A percentile compares a stretch with the other conserved stretches of the same genome.
Conservation (phyloP, 2,888 invertebrate genomes). For the Zaprionus lineosus region DNA sequence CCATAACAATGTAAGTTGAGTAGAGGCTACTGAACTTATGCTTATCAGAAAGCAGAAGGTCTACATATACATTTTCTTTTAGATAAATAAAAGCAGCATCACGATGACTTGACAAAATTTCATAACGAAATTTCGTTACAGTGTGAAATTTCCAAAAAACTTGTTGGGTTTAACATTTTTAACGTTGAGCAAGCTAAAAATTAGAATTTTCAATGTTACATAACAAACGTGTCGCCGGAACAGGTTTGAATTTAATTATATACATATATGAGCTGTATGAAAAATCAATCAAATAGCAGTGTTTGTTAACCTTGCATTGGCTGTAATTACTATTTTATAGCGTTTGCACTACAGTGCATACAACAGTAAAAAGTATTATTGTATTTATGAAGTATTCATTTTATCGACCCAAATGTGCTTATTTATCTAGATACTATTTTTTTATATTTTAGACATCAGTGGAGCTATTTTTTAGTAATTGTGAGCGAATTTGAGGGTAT, state of each 20-base stretch:
- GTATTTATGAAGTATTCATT: too few species aligned
- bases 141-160: background rate
- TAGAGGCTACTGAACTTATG: slow-evolving; percentile 37
- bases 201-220: slow-evolving; percentile 30
- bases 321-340: slow-evolving; percentile 44
- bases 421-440: too few species aligned
- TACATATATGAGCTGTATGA: slow-evolving; percentile 17
- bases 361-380: background rate
- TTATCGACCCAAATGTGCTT: too few species aligned
- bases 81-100: slow-evolving; percentile 33
- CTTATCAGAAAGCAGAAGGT: slow-evolving; percentile 26
- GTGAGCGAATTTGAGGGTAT: too few species aligned
- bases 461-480: too few species aligned
- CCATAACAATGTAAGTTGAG: slow-evolving; percentile 7
- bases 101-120: slow-evolving; percentile 38
- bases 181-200: slow-evolving; percentile 7
- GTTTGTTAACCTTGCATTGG: slow-evolving; percentile 46
- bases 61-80: slow-evolving; percentile 12
- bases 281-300: slow-evolving; percentile 44
- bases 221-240: slow-evolving; percentile 46
- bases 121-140: background rate
- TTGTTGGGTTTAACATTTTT: background rate
- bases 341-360: slow-evolving; percentile 16
- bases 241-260: slow-evolving; percentile 56
- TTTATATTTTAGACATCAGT: too few species aligned